Percentiles rank a stretch among this genome's conserved stretches.
phyloP scores from a whole-genome alignment of 2,113 vertebrate genomes.

The Lasiurus borealis region DNA sequence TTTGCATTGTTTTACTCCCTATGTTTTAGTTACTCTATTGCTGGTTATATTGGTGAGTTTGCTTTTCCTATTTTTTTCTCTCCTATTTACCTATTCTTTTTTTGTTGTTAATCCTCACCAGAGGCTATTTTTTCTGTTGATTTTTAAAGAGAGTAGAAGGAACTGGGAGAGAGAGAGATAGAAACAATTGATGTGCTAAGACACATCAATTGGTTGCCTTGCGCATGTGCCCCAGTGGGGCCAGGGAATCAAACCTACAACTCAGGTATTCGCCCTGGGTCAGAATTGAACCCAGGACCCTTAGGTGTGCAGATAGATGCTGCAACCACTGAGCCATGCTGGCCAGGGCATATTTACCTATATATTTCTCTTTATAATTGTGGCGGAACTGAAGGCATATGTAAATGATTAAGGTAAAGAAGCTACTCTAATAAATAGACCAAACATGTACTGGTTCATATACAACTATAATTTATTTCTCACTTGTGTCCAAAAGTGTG shows the following conservation, averaged over 20 bases:
- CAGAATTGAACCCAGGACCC: no score
- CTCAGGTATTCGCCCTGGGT: no score
- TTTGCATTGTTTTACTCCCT: constrained; percentile 7
- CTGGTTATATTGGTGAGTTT: neutral
- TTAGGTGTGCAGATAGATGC: no score
- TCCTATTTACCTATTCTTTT: neutral
- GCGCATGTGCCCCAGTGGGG: no score
- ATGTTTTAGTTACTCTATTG: neutral
- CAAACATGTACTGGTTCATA: neutral
- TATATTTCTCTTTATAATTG: constrained; percentile 4
- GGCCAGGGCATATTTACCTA: neutral
- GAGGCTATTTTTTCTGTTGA: no score
- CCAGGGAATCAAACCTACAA: no score
- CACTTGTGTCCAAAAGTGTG: neutral
- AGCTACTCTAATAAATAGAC: neutral
- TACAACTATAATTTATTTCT: neutral
- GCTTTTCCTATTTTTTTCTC: constrained; percentile 22
- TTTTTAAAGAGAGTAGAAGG: no score
- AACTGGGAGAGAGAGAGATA: no score
- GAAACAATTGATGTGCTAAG: no score
- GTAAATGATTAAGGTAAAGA: neutral
- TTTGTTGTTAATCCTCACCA: no score
- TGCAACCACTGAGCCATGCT: no score
- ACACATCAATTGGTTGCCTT: no score
- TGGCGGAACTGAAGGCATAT: constrained; percentile 18